These are phyloP conservation scores for Aporophyla nigra DNA, from an alignment of 2,888 invertebrate species.

Conservation along the genomic window DNA sequence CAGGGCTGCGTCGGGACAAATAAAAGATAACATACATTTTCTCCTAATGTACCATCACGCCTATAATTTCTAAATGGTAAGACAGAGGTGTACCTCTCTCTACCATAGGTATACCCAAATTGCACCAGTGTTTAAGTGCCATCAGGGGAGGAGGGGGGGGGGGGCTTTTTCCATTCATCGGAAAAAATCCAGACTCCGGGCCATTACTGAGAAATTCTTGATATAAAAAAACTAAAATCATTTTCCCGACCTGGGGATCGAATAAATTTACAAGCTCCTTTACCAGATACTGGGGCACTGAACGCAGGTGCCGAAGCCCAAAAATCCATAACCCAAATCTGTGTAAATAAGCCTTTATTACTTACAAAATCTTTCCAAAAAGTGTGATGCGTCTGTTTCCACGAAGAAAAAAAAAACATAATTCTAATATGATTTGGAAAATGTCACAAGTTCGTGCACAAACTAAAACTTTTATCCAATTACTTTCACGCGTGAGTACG, in stretches of 20 bases:
- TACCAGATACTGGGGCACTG: too few relatives aligned
- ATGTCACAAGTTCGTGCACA: slow-evolving; percentile 48
- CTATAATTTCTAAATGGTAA: too few relatives aligned
- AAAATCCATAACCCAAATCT: neutral
- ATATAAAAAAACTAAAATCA: too few relatives aligned
- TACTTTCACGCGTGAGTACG: slow-evolving; percentile 53
- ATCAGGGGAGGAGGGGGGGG: neutral
- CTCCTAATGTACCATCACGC: neutral
- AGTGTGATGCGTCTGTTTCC: slow-evolving; percentile 54
- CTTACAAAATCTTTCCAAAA: neutral
- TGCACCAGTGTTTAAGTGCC: neutral
- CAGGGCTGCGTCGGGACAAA: neutral
- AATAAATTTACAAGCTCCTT: neutral
- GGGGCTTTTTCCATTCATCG: neutral
- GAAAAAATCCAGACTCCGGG: neutral
- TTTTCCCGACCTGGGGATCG: neutral
- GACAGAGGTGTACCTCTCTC: neutral
- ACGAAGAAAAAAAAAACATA: slow-evolving; percentile 29
- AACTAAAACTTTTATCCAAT: slow-evolving; percentile 47
- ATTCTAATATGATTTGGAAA: slow-evolving; percentile 43
- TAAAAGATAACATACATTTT: neutral
- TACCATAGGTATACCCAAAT: neutral
- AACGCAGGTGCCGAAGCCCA: neutral
- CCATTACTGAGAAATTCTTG: too few relatives aligned
- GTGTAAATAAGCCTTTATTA: neutral